Conservation (phyloP, 35 echinoderm and acorn worm genomes). For the Lytechinus variegatus region DNA sequence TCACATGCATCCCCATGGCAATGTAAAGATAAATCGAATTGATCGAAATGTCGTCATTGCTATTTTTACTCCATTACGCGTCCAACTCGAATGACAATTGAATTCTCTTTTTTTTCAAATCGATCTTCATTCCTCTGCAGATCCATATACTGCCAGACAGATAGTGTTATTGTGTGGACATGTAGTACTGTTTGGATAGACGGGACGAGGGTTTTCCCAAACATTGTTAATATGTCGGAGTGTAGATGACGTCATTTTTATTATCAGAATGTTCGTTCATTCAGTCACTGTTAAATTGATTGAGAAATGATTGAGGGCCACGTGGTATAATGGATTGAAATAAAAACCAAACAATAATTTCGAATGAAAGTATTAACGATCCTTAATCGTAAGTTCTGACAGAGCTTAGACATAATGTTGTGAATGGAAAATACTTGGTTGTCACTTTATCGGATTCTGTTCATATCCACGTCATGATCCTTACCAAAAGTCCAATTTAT, state of each 20-base stretch:
- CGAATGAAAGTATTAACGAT: no score
- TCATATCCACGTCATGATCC: no score
- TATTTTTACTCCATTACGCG: not conserved
- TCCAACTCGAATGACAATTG: not conserved
- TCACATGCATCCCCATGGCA: not conserved
- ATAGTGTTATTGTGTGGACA: not conserved
- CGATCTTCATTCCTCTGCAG: not conserved
- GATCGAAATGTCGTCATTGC: not conserved
- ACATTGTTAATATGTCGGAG: not conserved
- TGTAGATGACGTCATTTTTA: not conserved
- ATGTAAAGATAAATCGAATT: not conserved
- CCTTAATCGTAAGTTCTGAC: no score
- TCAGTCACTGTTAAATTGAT: not conserved
- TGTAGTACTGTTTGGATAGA: not conserved
- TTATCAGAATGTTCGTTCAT: not conserved
- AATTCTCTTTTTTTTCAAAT: not conserved
- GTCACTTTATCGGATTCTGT: no score
- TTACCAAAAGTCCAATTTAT: no score
- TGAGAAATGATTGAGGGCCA: no score
- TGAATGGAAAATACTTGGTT: no score
- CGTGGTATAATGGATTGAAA: no score
- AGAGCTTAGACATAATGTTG: no score
- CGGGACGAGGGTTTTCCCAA: not conserved
- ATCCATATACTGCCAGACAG: no score
- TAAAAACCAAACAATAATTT: no score